These are phyloP conservation scores for Nymphalis io DNA, from an alignment of 1,140 invertebrate genomes.

Conservation along the genomic window DNA sequence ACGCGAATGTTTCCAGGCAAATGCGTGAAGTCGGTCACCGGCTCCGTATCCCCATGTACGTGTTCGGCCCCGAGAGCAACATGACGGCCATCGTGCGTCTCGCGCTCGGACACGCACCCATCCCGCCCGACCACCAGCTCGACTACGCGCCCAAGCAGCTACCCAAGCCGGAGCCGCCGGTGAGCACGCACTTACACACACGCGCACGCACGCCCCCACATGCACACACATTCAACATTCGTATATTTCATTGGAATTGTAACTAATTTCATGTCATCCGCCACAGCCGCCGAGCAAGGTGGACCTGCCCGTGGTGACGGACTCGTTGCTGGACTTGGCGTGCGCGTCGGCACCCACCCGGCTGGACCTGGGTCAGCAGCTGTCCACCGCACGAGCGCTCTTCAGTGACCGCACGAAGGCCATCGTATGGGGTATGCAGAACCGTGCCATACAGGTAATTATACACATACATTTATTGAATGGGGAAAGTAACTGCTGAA, in stretches of 20 bases:
- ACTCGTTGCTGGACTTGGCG: slow-evolving; percentile 58
- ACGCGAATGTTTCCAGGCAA: slow-evolving; percentile 79
- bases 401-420: slow-evolving; percentile 94
- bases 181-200: slow-evolving; percentile 37
- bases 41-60: slow-evolving; percentile 95
- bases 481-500: no score
- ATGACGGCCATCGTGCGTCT: slow-evolving; percentile 99
- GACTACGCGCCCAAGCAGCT: slow-evolving; percentile 72
- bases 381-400: slow-evolving; percentile 84
- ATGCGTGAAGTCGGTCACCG: slow-evolving; percentile 94
- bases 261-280: background rate
- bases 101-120: slow-evolving; percentile 95
- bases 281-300: slow-evolving; percentile 54
- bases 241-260: no score
- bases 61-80: slow-evolving; percentile 99
- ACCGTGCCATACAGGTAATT: slow-evolving; percentile 92
- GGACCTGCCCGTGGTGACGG: slow-evolving; percentile 55
- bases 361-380: slow-evolving; percentile 55
- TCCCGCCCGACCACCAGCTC: slow-evolving; percentile 84
- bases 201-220: background rate
- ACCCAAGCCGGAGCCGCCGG: slow-evolving; percentile 54
- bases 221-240: background rate
- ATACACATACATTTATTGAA: background rate
- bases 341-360: slow-evolving; percentile 65
- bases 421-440: slow-evolving; percentile 99